These are phyloP conservation scores for Caenorhabditis drosophilae DNA, from an alignment of 2,888 invertebrate genomes.

Conservation along the genomic window DNA sequence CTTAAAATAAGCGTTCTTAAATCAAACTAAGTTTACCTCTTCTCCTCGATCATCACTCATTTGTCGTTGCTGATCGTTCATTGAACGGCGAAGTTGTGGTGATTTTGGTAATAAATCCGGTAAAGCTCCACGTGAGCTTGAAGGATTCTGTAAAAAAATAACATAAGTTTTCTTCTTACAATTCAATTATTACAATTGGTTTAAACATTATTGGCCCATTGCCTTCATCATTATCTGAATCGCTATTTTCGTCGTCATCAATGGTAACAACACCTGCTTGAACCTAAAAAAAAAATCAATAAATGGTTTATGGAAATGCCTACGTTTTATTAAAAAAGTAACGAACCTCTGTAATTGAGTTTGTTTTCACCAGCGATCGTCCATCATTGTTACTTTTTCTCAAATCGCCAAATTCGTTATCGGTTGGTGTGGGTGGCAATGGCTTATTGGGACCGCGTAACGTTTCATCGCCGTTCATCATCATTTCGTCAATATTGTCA, in stretches of 20 bases:
- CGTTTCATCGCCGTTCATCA: constrained; percentile 53
- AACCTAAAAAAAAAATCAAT: constrained; percentile 12
- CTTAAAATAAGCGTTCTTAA: too few species aligned
- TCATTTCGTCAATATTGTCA: constrained; percentile 27
- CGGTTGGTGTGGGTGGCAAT: constrained; percentile 91
- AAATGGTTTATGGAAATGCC: background rate
- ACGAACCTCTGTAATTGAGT: constrained; percentile 60
- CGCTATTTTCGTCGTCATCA: constrained; percentile 35
- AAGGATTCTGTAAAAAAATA: constrained; percentile 22
- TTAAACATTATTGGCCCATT: constrained; percentile 43
- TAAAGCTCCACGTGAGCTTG: constrained; percentile 44
- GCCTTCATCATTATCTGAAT: constrained; percentile 33
- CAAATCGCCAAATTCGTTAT: constrained; percentile 69
- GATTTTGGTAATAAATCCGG: constrained; percentile 56
- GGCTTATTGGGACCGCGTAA: constrained; percentile 80
- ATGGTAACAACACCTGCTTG: constrained; percentile 29
- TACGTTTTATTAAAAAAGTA: background rate
- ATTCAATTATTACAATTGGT: constrained; percentile 28
- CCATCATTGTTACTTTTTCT: constrained; percentile 43
- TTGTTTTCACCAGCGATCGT: constrained; percentile 55
- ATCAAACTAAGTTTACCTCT: constrained; percentile 24
- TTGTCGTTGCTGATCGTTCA: constrained; percentile 28
- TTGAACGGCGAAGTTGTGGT: constrained; percentile 36
- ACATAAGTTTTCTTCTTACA: background rate
- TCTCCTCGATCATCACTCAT: constrained; percentile 45